Conservation (phyloP, 2,113 vertebrate genomes). For the Chionis minor region DNA sequence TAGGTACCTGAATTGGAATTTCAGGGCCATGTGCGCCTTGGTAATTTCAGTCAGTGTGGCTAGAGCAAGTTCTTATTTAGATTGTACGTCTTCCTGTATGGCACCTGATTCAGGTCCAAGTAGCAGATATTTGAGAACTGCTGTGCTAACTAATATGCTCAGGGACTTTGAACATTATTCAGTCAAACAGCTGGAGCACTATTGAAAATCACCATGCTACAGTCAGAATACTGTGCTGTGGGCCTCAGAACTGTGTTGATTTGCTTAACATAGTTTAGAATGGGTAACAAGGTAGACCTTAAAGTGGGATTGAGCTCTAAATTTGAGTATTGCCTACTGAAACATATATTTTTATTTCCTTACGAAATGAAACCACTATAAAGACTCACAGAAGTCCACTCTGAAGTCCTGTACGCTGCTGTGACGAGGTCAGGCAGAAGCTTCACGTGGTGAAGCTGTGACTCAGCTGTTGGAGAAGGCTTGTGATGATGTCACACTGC, state of each 20-base stretch:
- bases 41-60: background rate
- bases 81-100: rapidly evolving
- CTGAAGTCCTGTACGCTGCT: background rate
- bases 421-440: background rate
- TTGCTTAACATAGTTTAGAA: background rate
- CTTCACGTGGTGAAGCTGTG: background rate
- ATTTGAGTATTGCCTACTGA: background rate
- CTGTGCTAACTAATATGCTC: background rate
- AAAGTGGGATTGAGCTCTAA: background rate
- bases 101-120: background rate
- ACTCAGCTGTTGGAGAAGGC: background rate
- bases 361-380: background rate
- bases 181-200: background rate
- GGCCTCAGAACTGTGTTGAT: background rate
- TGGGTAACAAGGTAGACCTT: background rate
- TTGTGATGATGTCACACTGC: background rate
- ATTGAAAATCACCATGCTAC: background rate
- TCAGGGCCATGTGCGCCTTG: background rate
- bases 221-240: background rate
- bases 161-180: background rate
- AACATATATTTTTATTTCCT: background rate
- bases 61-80: background rate
- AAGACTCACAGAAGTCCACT: background rate
- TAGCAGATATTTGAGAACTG: background rate
- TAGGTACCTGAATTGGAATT: background rate